phyloP scores from a whole-genome alignment of 1,140 invertebrate genomes.

The Rhagoletis zephyria region DNA sequence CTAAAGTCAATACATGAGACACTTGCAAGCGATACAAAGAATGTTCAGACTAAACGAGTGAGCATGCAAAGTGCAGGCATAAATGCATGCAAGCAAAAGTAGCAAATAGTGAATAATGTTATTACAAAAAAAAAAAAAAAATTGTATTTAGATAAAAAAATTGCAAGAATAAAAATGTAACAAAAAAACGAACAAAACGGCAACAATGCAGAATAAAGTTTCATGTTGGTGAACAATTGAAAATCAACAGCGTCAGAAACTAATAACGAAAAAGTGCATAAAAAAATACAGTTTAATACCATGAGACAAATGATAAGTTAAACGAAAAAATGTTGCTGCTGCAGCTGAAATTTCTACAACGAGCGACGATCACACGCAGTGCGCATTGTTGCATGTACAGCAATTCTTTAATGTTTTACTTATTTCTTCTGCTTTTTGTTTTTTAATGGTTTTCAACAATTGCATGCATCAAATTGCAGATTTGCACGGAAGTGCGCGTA shows the following conservation, averaged over 20 bases:
- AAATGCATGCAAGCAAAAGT: neutral
- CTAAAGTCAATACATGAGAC: constrained; percentile 7
- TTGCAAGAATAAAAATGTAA: neutral
- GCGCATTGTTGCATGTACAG: constrained; percentile 41
- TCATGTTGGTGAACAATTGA: constrained; percentile 18
- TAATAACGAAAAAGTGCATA: neutral
- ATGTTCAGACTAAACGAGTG: constrained; percentile 1
- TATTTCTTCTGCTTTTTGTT: neutral
- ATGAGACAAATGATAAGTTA: neutral
- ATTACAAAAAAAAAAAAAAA: too few relatives aligned
- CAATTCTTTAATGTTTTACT: constrained; percentile 30
- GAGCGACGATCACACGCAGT: neutral
- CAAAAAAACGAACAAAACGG: neutral
- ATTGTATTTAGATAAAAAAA: neutral
- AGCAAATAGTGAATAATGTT: neutral
- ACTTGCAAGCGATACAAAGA: constrained; percentile 7
- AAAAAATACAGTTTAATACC: neutral
- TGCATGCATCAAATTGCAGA: constrained; percentile 3
- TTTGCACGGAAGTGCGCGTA: constrained; percentile 41
- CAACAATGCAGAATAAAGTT: constrained; percentile 10
- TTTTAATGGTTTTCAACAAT: neutral
- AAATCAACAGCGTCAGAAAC: neutral
- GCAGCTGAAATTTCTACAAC: constrained; percentile 11
- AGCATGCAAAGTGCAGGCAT: neutral
- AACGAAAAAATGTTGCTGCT: neutral